phyloP scores from a whole-genome alignment of 2,113 vertebrate species.

The Pheucticus melanocephalus region DNA sequence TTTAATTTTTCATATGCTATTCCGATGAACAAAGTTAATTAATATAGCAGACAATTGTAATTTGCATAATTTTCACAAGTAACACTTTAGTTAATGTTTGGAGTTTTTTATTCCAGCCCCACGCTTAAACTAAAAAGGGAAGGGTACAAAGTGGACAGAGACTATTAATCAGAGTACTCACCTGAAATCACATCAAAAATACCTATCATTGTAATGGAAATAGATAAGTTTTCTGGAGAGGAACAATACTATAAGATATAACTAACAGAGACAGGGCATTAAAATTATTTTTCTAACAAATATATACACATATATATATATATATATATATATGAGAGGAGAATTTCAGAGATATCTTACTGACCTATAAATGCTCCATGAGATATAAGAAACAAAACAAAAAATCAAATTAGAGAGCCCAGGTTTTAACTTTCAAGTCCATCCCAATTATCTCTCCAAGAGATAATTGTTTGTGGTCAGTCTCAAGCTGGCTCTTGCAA shows the following conservation, averaged over 20 bases:
- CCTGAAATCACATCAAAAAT: not conserved
- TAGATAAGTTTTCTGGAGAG: not conserved
- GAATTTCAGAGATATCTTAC: not conserved
- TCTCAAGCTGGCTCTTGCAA: not conserved
- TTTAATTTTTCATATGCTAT: constrained; percentile 41
- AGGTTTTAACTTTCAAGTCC: not conserved
- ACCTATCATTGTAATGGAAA: not conserved
- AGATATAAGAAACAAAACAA: not conserved
- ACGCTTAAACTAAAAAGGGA: not conserved
- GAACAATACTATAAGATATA: not conserved
- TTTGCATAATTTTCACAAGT: constrained; percentile 29
- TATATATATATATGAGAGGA: not conserved
- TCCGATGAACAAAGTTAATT: constrained; percentile 24
- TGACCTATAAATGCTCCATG: not conserved
- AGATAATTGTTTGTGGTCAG: not conserved
- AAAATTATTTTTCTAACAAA: not conserved
- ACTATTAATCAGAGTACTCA: not conserved
- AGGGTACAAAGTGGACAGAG: not conserved
- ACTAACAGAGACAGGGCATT: not conserved
- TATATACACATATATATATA: no score
- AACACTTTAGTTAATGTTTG: not conserved
- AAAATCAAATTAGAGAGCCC: not conserved
- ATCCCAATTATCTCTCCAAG: not conserved
- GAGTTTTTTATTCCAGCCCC: not conserved
- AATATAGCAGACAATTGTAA: constrained; percentile 9